Conservation (phyloP, 2,888 invertebrate genomes). For the Pseudoips prasinana region DNA sequence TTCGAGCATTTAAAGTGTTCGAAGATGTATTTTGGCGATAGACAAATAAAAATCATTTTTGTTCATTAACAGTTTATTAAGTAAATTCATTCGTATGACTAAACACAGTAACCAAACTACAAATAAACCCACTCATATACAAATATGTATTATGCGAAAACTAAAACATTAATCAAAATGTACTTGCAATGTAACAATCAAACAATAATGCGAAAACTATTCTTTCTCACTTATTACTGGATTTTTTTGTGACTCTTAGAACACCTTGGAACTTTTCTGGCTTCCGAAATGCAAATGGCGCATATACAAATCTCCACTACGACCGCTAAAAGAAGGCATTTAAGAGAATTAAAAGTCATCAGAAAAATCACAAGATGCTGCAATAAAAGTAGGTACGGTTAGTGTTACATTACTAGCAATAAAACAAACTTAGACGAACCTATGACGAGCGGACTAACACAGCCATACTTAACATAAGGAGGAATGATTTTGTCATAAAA, state of each 20-base stretch:
- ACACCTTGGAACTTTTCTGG: too few species aligned
- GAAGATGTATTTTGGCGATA: too few species aligned
- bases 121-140: conserved; percentile 23
- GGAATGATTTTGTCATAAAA: conserved; percentile 29
- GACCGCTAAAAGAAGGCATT: too few species aligned
- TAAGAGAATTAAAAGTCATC: too few species aligned
- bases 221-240: too few species aligned
- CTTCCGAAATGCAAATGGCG: too few species aligned
- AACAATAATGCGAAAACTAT: too few species aligned
- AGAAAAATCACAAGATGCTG: too few species aligned
- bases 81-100: conserved; percentile 31
- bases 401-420: conserved; percentile 18
- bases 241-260: too few species aligned
- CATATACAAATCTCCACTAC: too few species aligned
- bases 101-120: conserved; percentile 30
- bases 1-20: too few species aligned
- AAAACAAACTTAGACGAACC: conserved; percentile 3
- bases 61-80: conserved; percentile 33
- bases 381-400: too few species aligned
- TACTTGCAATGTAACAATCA: conserved; percentile 9
- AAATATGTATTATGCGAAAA: conserved; percentile 24
- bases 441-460: conserved; percentile 23
- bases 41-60: background rate
- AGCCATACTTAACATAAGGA: conserved; percentile 17
- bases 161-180: conserved; percentile 6